Conservation (phyloP, 2,113 vertebrate species). For the Trematocara marginatum region DNA sequence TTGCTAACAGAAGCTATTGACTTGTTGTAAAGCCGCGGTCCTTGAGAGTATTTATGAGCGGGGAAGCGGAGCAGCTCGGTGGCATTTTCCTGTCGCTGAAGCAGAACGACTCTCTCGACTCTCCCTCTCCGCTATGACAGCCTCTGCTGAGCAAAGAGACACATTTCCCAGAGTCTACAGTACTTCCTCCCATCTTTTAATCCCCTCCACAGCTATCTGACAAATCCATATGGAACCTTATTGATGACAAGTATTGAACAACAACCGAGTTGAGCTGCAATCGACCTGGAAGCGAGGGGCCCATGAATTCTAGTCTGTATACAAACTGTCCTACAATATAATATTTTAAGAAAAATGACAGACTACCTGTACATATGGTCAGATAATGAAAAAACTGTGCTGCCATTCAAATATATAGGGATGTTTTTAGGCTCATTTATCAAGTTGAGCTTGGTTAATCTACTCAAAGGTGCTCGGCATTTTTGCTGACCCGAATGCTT, state of each 20-base stretch:
- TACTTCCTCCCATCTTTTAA: background rate
- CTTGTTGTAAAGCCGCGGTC: conserved; percentile 65
- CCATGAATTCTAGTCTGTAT: background rate
- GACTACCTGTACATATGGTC: background rate
- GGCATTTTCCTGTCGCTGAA: conserved; percentile 57
- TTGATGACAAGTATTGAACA: conserved; percentile 18
- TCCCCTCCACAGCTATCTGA: conserved; percentile 26
- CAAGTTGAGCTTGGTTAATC: background rate
- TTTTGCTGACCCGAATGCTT: background rate
- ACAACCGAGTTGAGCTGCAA: background rate
- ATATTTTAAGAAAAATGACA: background rate
- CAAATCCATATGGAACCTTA: conserved; percentile 28
- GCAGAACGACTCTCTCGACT: conserved; percentile 50
- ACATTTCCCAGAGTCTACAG: conserved; percentile 42
- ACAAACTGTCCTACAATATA: background rate
- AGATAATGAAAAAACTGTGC: background rate
- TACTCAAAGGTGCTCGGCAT: background rate
- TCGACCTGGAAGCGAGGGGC: background rate
- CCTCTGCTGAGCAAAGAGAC: conserved; percentile 47
- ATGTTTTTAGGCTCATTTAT: background rate
- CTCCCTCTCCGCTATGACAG: conserved; percentile 33
- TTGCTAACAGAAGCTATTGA: conserved; percentile 63
- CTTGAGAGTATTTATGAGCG: conserved; percentile 72
- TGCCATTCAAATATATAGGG: background rate
- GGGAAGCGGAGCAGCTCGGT: conserved; percentile 52